Evolutionary conservation across 2,113 vertebrate species (phyloP), one percentile per base, ranked within the genome.

Genomic region (Xyrauchen texanus): DNA sequence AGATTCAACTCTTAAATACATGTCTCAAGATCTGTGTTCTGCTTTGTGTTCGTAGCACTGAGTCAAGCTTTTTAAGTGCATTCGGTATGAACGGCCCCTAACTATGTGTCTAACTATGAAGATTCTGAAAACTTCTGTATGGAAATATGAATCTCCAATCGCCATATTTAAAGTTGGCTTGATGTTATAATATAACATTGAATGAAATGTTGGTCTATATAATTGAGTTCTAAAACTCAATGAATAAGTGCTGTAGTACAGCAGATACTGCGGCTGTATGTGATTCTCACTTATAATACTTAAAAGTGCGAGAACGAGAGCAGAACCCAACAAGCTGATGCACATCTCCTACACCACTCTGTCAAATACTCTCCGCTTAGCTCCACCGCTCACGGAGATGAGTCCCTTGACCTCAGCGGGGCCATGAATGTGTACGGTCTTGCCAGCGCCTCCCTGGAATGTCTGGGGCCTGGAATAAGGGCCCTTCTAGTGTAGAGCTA

Each of bases 391-490:
- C 60, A 51, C 16, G 8, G 74, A 57, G 68, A 65, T 44, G 68
- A 57, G 67, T 57, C 67, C 75, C 21, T 44, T 67, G 78, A 74
- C 78, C 78, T 58, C 34, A 55, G 7, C 65, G n/a, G 45, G 81
- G 60, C 42, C 60, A 13, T 65, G 72, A 44, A 70, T 83, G 68
- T 79, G 71, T 12, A 74, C 58, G 44, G 79, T 85, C 84, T 76
- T 87, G 82, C 72, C 82, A 72, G 75, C 81, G 84, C 82, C 82
- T 89, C 87, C 83, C 85, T 75, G 84, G 89, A 87, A 89, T 88
- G 82, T 86, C 75, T 85, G 21, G 21, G 21, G 21, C 21, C 21
- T 34, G 21, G 21, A 34, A 34, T 34, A 34, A 34, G 78, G 79
- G 75, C 53, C 68, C 63, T 77, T 64, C 76, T 76, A 82, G 77